Evolutionary conservation across 2,797 vertebrate species (phyloP).

Genomic region (Telmatherina bonti): DNA sequence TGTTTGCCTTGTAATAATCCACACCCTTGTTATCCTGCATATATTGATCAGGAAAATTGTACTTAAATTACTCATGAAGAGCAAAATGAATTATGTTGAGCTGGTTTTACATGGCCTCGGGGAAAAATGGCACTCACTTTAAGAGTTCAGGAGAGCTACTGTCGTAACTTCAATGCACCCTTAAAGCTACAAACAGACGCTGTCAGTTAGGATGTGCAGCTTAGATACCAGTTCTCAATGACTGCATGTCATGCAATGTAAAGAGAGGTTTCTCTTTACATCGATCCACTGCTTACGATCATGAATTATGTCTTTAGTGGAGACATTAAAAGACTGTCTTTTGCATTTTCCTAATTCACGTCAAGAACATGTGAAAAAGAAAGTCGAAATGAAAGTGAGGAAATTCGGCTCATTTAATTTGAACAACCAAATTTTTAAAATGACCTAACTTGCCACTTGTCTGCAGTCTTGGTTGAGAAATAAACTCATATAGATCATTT

Average conservation of each 20-base stretch:
- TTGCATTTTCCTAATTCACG: too few relatives aligned
- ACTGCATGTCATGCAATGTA: too few relatives aligned
- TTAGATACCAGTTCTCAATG: neutral
- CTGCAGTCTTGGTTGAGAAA: neutral
- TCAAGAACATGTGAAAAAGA: too few relatives aligned
- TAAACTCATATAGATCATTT: neutral
- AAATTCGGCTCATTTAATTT: too few relatives aligned
- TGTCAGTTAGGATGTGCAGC: neutral
- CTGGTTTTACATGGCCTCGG: conserved; percentile 1
- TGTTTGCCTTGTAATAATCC: conserved; percentile 40
- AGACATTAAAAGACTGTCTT: too few relatives aligned
- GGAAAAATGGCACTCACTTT: conserved; percentile 27
- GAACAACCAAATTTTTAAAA: too few relatives aligned
- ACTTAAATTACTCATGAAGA: conserved; percentile 35
- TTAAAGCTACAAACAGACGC: conserved; percentile 22
- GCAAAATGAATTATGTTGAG: conserved; percentile 19
- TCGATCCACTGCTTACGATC: too few relatives aligned
- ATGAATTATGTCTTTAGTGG: too few relatives aligned
- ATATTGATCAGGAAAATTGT: conserved; percentile 26
- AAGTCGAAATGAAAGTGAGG: too few relatives aligned
- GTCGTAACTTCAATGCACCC: neutral
- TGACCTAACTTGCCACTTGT: neutral
- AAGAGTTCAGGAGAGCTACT: conserved; percentile 7
- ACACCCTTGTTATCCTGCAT: conserved; percentile 8
- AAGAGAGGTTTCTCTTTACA: too few relatives aligned